Conservation (phyloP, 1,140 invertebrate species). For the Papilio dardanus region DNA sequence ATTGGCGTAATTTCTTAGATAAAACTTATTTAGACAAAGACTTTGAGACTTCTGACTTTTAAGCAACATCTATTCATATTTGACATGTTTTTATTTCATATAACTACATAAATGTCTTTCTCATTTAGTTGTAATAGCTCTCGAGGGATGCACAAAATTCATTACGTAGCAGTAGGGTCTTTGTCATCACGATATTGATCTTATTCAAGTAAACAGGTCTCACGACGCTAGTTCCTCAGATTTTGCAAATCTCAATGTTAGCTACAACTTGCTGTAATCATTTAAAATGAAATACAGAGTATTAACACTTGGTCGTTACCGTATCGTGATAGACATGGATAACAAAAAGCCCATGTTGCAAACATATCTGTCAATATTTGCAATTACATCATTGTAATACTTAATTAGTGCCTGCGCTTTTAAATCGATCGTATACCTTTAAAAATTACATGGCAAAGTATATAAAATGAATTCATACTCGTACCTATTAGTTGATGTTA, state of each 20-base stretch:
- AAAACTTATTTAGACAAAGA: background rate
- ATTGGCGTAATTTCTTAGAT: background rate
- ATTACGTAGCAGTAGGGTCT: constrained; percentile 5
- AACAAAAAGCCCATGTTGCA: no score
- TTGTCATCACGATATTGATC: constrained; percentile 1
- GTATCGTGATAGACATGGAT: no score
- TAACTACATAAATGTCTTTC: background rate
- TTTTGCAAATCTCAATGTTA: constrained; percentile 7
- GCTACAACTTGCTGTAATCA: background rate
- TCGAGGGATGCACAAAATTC: constrained; percentile 17
- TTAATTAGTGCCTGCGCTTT: no score
- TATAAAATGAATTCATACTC: no score
- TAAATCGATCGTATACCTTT: no score
- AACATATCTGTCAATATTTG: no score
- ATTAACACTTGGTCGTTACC: background rate
- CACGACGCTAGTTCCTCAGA: background rate
- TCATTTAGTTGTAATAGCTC: constrained; percentile 10
- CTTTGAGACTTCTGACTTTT: background rate
- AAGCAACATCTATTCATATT: background rate
- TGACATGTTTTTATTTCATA: background rate
- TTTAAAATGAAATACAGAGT: background rate
- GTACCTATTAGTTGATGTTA: background rate
- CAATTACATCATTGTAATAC: no score
- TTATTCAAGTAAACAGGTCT: constrained; percentile 17
- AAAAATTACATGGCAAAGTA: no score